phyloP scores from a whole-genome alignment of 2,113 vertebrate genomes.

The Canis aureus region DNA sequence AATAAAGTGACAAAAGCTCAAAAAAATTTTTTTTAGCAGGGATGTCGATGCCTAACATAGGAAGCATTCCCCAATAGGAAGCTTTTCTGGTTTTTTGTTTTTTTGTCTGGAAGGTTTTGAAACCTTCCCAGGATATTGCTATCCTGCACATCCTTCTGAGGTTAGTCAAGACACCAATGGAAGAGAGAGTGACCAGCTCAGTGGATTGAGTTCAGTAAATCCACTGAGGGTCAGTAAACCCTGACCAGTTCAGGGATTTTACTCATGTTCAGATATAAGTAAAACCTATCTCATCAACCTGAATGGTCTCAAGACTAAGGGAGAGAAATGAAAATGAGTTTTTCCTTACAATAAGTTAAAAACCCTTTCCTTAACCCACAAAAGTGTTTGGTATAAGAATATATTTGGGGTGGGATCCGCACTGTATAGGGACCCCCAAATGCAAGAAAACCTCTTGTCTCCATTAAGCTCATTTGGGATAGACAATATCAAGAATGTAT shows the following conservation, averaged over 20 bases:
- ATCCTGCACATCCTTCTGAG: not conserved
- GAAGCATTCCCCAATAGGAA: not conserved
- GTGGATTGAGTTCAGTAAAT: not conserved
- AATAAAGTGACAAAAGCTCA: constrained; percentile 93
- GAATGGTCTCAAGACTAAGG: not conserved
- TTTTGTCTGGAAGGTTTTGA: constrained; percentile 27
- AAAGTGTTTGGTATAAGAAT: not conserved
- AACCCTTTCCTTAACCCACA: constrained; percentile 17
- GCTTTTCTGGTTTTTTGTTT: not conserved
- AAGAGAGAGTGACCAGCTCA: not conserved
- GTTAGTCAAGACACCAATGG: not conserved
- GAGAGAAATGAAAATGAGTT: not conserved
- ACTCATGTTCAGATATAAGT: not conserved
- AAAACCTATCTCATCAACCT: not conserved
- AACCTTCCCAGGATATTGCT: not conserved
- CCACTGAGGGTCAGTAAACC: too few relatives aligned
- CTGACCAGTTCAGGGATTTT: not conserved
- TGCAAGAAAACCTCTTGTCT: constrained; percentile 24
- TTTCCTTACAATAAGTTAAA: constrained; percentile 49
- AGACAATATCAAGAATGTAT: constrained; percentile 13
- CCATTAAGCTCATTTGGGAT: constrained; percentile 24
- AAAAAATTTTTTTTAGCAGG: not conserved
- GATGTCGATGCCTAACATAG: not conserved
- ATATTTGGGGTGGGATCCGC: not conserved
- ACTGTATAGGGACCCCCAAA: not conserved